Percentiles rank a stretch among this genome's conserved stretches.
Evolutionary conservation across 2,113 vertebrate species (phyloP).

Genomic region (Australoheros scitulus): DNA sequence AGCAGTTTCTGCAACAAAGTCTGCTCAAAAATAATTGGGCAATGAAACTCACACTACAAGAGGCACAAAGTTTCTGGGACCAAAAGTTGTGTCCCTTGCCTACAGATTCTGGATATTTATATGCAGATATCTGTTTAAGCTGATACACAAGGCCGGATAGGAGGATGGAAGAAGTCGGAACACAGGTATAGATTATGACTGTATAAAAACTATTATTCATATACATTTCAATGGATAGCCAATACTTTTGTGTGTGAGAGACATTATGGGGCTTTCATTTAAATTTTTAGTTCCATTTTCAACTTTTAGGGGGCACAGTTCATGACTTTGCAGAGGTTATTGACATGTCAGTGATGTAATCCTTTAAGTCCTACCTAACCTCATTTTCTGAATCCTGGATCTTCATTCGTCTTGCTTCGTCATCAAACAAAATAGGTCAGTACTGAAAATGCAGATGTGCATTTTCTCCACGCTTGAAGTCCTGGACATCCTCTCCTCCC

Average conservation of each 20-base stretch:
- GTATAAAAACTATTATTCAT: no score
- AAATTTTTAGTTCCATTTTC: not conserved
- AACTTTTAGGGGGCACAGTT: not conserved
- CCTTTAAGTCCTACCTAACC: not conserved
- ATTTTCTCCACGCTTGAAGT: constrained; percentile 46
- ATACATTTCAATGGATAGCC: no score
- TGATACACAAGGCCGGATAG: no score
- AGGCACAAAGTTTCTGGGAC: no score
- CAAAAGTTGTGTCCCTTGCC: no score
- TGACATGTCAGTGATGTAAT: not conserved
- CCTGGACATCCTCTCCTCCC: constrained; percentile 43
- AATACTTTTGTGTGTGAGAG: not conserved
- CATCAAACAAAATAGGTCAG: constrained; percentile 31
- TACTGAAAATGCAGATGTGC: constrained; percentile 16
- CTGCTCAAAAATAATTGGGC: no score
- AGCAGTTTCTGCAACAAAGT: no score
- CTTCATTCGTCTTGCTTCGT: not conserved
- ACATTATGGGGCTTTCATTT: not conserved
- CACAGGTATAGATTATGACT: no score
- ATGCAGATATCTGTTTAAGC: no score
- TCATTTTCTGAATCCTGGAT: not conserved
- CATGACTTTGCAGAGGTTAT: not conserved
- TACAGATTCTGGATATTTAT: no score
- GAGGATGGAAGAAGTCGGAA: no score
- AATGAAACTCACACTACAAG: no score